These are phyloP conservation scores for Hippoglossus stenolepis DNA, from an alignment of 2,113 vertebrate species.

Conservation along the genomic window DNA sequence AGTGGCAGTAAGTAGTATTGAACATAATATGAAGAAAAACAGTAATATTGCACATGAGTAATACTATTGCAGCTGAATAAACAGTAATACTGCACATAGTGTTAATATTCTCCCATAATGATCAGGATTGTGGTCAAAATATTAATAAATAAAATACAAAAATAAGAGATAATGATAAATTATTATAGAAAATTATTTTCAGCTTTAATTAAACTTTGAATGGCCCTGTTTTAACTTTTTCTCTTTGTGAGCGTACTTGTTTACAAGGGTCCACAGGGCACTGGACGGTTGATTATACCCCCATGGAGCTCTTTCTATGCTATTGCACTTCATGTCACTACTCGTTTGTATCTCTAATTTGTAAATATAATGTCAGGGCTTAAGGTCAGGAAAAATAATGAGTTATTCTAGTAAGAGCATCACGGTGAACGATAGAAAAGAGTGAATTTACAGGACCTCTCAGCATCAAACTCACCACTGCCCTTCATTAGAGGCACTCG, in stretches of 20 bases:
- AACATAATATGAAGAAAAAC: too few species aligned
- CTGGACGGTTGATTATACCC: slow-evolving; percentile 18
- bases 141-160: slow-evolving; percentile 30
- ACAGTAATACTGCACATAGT: too few species aligned
- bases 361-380: slow-evolving; percentile 21
- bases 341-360: slow-evolving; percentile 28
- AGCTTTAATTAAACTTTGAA: background rate
- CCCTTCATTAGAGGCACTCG: slow-evolving; percentile 23
- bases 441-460: slow-evolving; percentile 20
- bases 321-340: slow-evolving; percentile 21
- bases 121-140: slow-evolving; percentile 56
- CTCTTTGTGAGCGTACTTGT: background rate
- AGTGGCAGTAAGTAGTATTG: too few species aligned
- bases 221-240: slow-evolving; percentile 5
- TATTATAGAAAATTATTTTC: background rate
- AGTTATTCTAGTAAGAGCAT: background rate
- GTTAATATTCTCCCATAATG: background rate
- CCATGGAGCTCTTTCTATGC: slow-evolving; percentile 25
- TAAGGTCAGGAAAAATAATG: slow-evolving; percentile 48
- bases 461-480: slow-evolving; percentile 36
- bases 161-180: too few species aligned
- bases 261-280: slow-evolving; percentile 3
- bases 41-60: too few species aligned
- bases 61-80: too few species aligned
- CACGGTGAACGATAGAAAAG: background rate